phyloP scores from a whole-genome alignment of 1,140 invertebrate genomes.

The Ladona fulva region DNA sequence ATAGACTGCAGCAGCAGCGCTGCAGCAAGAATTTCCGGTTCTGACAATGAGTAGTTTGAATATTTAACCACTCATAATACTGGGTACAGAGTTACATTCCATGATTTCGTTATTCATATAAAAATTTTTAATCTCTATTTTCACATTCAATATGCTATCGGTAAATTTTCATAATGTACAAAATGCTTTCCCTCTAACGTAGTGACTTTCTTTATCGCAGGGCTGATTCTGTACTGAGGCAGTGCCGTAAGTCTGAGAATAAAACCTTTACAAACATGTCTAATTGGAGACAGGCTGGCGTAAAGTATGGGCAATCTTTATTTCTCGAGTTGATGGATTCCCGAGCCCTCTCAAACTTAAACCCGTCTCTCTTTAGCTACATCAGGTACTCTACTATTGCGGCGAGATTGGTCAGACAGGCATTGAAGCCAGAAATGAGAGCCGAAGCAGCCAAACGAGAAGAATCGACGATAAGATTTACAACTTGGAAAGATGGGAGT shows the following conservation, averaged over 20 bases:
- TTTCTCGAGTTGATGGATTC: not conserved
- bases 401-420: constrained; percentile 64
- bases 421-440: constrained; percentile 63
- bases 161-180: too few relatives aligned
- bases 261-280: constrained; percentile 40
- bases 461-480: constrained; percentile 64
- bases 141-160: too few relatives aligned
- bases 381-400: constrained; percentile 88
- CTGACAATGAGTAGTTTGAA: too few relatives aligned
- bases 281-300: constrained; percentile 51
- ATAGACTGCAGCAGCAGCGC: too few relatives aligned
- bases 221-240: not conserved
- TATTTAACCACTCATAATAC: too few relatives aligned
- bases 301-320: constrained; percentile 44
- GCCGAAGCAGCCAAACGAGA: constrained; percentile 66
- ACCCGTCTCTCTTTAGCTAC: constrained; percentile 55
- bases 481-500: constrained; percentile 70
- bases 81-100: too few relatives aligned
- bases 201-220: not conserved
- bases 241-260: constrained; percentile 18
- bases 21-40: too few relatives aligned
- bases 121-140: too few relatives aligned
- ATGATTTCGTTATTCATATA: too few relatives aligned
- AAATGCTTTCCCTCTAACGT: not conserved
- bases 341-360: constrained; percentile 15